phyloP scores from a whole-genome alignment of 2,888 invertebrate species.

The Tetheella fluctuosa region DNA sequence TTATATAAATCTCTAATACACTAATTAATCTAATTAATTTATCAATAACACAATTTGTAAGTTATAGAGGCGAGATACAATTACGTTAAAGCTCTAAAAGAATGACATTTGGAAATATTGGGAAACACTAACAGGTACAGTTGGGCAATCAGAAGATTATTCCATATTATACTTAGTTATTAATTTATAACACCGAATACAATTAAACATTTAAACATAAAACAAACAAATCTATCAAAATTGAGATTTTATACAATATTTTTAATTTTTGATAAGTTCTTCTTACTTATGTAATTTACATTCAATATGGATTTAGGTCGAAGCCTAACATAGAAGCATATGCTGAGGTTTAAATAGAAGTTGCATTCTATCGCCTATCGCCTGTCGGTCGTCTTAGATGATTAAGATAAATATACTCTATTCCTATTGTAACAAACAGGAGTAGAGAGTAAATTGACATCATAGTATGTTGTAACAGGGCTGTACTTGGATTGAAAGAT shows the following conservation, averaged over 20 bases:
- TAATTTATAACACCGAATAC: constrained; percentile 12
- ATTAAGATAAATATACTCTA: neutral
- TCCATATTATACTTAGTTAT: neutral
- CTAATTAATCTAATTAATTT: constrained; percentile 49
- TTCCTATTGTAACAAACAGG: neutral
- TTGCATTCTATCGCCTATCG: neutral
- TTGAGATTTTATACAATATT: neutral
- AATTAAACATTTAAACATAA: constrained; percentile 7
- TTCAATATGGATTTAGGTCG: neutral
- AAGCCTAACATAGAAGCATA: neutral
- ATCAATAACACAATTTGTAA: constrained; percentile 43
- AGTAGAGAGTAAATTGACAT: constrained; percentile 1
- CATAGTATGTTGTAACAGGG: neutral
- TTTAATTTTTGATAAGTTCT: neutral
- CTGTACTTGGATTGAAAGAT: neutral
- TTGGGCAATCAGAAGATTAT: constrained; percentile 7
- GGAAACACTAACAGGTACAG: constrained; percentile 11
- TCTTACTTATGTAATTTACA: neutral
- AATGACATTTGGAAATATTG: constrained; percentile 12
- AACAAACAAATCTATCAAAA: neutral
- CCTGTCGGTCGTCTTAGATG: neutral
- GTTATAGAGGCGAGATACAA: constrained; percentile 17
- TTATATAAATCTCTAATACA: constrained; percentile 36
- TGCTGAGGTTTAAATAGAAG: neutral
- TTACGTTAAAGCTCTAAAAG: constrained; percentile 45